Percentiles rank a stretch among this genome's conserved stretches.
Evolutionary conservation across 2,888 invertebrate genomes (phyloP).

Genomic region (Eilema depressum): DNA sequence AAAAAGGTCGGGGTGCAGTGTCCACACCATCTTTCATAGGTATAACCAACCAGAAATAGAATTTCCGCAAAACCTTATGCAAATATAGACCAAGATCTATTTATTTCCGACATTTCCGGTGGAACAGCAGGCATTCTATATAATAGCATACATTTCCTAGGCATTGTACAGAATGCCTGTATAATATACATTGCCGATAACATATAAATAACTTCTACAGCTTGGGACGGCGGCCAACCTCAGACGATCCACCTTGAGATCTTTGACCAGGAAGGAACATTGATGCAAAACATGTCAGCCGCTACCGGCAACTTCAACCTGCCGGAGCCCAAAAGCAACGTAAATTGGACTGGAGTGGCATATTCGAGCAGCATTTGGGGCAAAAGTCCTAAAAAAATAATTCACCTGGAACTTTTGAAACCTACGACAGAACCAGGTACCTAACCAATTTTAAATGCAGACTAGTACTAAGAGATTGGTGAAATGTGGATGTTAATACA

Average conservation of each 20-base stretch:
- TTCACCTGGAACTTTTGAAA: constrained; percentile 59
- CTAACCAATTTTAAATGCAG: background rate
- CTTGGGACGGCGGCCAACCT: constrained; percentile 75
- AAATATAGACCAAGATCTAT: too few relatives aligned
- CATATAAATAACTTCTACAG: constrained; percentile 46
- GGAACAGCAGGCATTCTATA: too few relatives aligned
- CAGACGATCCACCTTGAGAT: constrained; percentile 70
- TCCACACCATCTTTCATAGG: too few relatives aligned
- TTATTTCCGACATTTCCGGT: too few relatives aligned
- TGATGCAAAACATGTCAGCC: constrained; percentile 62
- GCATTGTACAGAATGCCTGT: too few relatives aligned
- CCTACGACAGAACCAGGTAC: constrained; percentile 64
- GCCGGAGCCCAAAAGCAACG: constrained; percentile 51
- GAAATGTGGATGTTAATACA: too few relatives aligned
- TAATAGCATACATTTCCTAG: too few relatives aligned
- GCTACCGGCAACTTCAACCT: constrained; percentile 66
- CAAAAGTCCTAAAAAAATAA: constrained; percentile 53
- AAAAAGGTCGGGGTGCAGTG: too few relatives aligned
- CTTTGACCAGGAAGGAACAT: constrained; percentile 51
- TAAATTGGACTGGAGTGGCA: constrained; percentile 66
- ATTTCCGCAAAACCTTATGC: too few relatives aligned
- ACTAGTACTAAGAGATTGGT: too few relatives aligned
- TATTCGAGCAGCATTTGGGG: constrained; percentile 69
- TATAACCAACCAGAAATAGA: too few relatives aligned
- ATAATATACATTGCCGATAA: too few relatives aligned